Evolutionary conservation across 2,113 vertebrate species (phyloP).

Genomic region (Catagonus wagneri): DNA sequence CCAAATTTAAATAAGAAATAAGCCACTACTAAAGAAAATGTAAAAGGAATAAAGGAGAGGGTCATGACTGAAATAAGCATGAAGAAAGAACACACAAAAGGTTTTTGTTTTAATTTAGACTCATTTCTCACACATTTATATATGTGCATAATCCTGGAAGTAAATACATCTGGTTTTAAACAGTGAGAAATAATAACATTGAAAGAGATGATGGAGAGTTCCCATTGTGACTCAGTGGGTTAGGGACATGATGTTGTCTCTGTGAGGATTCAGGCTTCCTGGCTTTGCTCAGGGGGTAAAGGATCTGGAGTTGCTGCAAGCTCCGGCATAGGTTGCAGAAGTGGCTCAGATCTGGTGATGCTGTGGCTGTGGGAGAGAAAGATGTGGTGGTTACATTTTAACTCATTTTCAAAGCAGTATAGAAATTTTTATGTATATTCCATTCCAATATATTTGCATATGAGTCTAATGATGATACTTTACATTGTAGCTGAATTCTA

Average conservation of each 20-base stretch:
- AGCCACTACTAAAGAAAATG: not conserved
- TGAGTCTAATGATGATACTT: not conserved
- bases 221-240: no score
- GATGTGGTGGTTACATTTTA: not conserved
- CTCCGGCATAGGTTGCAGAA: no score
- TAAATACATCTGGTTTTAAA: not conserved
- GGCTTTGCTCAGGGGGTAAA: no score
- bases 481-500: not conserved
- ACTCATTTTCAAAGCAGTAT: conserved; percentile 51
- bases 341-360: no score
- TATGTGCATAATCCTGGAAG: not conserved
- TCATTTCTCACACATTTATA: not conserved
- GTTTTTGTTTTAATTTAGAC: not conserved
- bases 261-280: no score
- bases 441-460: conserved; percentile 29
- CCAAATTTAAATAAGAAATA: not conserved
- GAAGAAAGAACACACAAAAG: not conserved
- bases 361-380: no score
- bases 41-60: not conserved
- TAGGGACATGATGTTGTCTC: no score
- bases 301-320: no score
- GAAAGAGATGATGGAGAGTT: not conserved
- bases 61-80: not conserved
- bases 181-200: not conserved
- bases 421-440: not conserved